Evolutionary conservation across 2,797 vertebrate species (phyloP).

Genomic region (Smutsia temminckii): DNA sequence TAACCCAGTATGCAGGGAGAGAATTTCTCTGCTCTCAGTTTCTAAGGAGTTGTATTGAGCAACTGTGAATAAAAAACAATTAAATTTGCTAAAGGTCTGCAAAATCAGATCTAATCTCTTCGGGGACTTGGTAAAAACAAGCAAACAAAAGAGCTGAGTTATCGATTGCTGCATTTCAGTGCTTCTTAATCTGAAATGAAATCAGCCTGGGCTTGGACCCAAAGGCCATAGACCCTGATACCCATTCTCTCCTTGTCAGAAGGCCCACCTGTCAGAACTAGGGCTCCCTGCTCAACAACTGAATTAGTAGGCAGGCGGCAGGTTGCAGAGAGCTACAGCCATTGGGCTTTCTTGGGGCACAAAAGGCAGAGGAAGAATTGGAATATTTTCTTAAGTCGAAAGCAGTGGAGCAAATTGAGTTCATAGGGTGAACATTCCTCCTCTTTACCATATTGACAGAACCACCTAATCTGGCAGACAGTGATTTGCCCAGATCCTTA

Average conservation of each 20-base stretch:
- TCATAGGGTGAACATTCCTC: slow-evolving; percentile 81
- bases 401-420: slow-evolving; percentile 85
- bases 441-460: slow-evolving; percentile 76
- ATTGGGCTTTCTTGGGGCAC: background rate
- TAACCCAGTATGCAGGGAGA: background rate
- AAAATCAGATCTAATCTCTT: slow-evolving; percentile 78
- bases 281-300: slow-evolving; percentile 41
- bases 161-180: slow-evolving; percentile 78
- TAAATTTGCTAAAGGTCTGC: slow-evolving; percentile 81
- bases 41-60: slow-evolving; percentile 62
- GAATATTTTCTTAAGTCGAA: slow-evolving; percentile 77
- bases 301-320: slow-evolving; percentile 63
- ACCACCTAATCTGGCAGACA: slow-evolving; percentile 72
- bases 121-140: slow-evolving; percentile 73
- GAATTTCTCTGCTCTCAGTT: slow-evolving; percentile 42
- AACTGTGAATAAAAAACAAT: slow-evolving; percentile 77
- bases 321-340: accelerated
- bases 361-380: slow-evolving; percentile 70
- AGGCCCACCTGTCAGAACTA: slow-evolving; percentile 70
- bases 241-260: slow-evolving; percentile 59
- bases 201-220: slow-evolving; percentile 74
- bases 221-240: slow-evolving; percentile 70
- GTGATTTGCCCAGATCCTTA: slow-evolving; percentile 55
- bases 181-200: slow-evolving; percentile 82
- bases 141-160: slow-evolving; percentile 79